Evolutionary conservation across 2,797 vertebrate species (phyloP).

Genomic region (Sternarchorhynchus goeldii): DNA sequence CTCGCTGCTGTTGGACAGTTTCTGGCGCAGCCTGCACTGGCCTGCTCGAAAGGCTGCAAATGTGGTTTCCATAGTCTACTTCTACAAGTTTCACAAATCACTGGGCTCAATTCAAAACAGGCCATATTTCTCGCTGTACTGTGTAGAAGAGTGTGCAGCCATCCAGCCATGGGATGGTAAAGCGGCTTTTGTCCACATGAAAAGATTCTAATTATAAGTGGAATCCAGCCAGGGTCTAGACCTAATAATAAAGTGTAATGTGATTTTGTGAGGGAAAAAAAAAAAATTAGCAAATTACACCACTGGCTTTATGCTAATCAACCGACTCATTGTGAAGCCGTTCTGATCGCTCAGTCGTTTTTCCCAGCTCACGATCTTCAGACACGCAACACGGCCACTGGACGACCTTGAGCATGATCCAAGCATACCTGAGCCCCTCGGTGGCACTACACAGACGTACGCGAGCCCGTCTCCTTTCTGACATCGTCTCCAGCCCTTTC

Average conservation of each 20-base stretch:
- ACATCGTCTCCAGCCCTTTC: not conserved
- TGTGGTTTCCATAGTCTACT: constrained; percentile 37
- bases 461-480: constrained; percentile 2
- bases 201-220: not conserved
- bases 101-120: constrained; percentile 40
- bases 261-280: not conserved
- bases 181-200: not conserved
- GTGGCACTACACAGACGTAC: constrained; percentile 29
- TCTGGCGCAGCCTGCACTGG: constrained; percentile 21
- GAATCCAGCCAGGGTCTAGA: not conserved
- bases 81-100: constrained; percentile 41
- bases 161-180: constrained; percentile 19
- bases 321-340: not conserved
- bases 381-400: constrained; percentile 41
- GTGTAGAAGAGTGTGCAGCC: constrained; percentile 4
- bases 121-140: constrained; percentile 31
- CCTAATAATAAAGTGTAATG: constrained; percentile 9
- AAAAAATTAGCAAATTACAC: constrained; percentile 4
- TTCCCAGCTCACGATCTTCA: not conserved
- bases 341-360: not conserved
- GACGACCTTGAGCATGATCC: constrained; percentile 55
- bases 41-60: constrained; percentile 34
- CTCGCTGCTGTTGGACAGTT: constrained; percentile 17
- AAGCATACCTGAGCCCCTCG: constrained; percentile 42
- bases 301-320: constrained; percentile 20